phyloP scores from a whole-genome alignment of 2,113 vertebrate genomes.

The Diadophis punctatus region DNA sequence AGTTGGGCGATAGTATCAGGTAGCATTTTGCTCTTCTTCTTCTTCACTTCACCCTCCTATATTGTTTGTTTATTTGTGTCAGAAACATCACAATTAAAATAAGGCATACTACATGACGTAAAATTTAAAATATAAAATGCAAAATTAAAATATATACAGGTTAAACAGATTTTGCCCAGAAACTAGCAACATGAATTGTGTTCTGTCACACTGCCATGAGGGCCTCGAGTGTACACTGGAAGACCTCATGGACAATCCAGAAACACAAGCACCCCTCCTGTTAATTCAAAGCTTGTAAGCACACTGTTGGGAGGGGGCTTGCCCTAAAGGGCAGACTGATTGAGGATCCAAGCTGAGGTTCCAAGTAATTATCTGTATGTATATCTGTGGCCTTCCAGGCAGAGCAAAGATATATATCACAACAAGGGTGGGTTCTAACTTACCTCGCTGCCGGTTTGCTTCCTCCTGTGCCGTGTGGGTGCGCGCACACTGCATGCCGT shows the following conservation, averaged over 20 bases:
- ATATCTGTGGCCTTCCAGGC: not conserved
- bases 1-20: not conserved
- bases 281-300: not conserved
- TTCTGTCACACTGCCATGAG: not conserved
- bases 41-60: not conserved
- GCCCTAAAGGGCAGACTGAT: not conserved
- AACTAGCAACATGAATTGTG: not conserved
- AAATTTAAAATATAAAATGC: not conserved
- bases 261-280: not conserved
- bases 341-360: not conserved
- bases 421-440: no score
- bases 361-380: not conserved
- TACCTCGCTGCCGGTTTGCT: no score
- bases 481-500: no score
- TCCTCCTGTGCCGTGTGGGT: no score
- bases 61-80: not conserved
- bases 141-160: not conserved
- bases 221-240: not conserved
- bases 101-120: not conserved
- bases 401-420: not conserved
- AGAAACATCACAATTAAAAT: not conserved
- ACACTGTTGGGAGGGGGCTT: not conserved
- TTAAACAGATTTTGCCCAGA: not conserved
- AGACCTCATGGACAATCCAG: not conserved
- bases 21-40: not conserved